Conservation (phyloP, 2,888 invertebrate genomes). For the Chironomus tentans region DNA sequence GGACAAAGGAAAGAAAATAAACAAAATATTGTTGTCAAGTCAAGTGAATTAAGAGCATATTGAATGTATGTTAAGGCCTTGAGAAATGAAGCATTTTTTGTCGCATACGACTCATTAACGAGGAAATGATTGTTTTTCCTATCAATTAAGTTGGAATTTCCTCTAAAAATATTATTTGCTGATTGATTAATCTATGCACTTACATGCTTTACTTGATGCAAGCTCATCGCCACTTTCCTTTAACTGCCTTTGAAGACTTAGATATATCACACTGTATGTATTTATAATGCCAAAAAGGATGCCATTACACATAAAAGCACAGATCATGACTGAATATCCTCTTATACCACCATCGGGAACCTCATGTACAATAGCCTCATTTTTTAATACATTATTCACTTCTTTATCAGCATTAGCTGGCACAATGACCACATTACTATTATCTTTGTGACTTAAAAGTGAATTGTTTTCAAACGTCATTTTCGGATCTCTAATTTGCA, state of each 20-base stretch:
- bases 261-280: slow-evolving; percentile 73
- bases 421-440: slow-evolving; percentile 15
- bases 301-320: slow-evolving; percentile 82
- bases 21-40: neutral
- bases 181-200: slow-evolving; percentile 37
- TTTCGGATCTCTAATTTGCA: neutral
- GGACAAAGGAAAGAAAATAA: neutral
- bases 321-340: slow-evolving; percentile 73
- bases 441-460: neutral
- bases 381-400: neutral
- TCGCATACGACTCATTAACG: neutral
- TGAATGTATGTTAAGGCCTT: too few relatives aligned
- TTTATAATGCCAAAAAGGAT: slow-evolving; percentile 86
- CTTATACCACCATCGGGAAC: slow-evolving; percentile 69
- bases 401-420: neutral
- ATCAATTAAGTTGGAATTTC: neutral
- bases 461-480: slow-evolving; percentile 10
- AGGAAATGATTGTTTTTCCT: neutral
- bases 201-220: slow-evolving; percentile 75
- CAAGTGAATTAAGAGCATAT: neutral
- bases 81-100: too few relatives aligned
- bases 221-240: slow-evolving; percentile 54
- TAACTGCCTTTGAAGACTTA: slow-evolving; percentile 56
- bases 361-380: slow-evolving; percentile 33
- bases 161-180: neutral